Percentiles rank a stretch among this genome's conserved stretches.
Conservation (phyloP, 2,888 invertebrate species). For the Mechanitis messenoides region DNA sequence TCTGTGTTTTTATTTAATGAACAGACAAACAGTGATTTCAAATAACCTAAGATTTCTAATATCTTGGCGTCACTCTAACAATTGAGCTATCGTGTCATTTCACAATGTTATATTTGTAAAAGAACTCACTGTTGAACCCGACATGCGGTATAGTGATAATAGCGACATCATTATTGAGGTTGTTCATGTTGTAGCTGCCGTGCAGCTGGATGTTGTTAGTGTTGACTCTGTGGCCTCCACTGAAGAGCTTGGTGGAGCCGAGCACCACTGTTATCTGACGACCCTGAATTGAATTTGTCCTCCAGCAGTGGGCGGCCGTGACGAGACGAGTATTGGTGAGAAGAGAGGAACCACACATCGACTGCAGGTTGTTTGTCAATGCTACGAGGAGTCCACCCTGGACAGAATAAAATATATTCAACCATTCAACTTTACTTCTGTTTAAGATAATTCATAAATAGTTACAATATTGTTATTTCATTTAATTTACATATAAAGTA, state of each 20-base stretch:
- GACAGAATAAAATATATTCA: background rate
- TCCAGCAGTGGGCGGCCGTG: conserved; percentile 46
- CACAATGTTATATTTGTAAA: no score
- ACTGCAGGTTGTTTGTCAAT: conserved; percentile 32
- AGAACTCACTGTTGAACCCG: conserved; percentile 32
- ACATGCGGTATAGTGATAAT: conserved; percentile 33
- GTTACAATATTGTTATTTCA: no score
- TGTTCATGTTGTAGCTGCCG: conserved; percentile 33
- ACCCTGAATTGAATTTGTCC: conserved; percentile 35
- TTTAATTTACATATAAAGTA: no score
- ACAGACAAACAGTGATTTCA: no score
- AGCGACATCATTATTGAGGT: conserved; percentile 39
- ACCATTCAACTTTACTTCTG: no score
- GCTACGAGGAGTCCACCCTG: conserved; percentile 41
- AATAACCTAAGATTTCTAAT: no score
- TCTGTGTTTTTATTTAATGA: no score
- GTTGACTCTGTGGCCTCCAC: conserved; percentile 35
- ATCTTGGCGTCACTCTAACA: no score
- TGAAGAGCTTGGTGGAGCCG: conserved; percentile 35
- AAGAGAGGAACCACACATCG: conserved; percentile 23
- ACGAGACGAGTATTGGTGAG: conserved; percentile 34
- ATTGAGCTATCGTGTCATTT: no score
- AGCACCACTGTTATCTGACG: conserved; percentile 36
- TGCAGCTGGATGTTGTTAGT: conserved; percentile 37
- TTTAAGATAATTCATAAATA: no score